Base-by-base conservation (phyloP, 2,797 vertebrate species). In the Danionella dracula region DNA sequence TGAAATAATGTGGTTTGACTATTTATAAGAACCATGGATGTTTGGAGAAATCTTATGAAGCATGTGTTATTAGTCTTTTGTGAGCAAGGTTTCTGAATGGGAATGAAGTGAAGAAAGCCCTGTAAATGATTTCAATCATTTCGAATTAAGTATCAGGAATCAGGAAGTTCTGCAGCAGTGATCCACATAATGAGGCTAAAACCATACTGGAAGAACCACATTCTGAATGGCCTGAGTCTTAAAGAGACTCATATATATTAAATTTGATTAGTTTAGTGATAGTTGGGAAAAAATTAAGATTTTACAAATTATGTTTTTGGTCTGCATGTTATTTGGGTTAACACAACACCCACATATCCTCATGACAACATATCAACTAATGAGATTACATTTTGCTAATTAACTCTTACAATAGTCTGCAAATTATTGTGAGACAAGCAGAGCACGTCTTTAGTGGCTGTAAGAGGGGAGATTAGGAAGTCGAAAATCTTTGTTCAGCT, bases 351-450 rank as follows among this genome's bases (percentile, higher is more conserved):
- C 87, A 87, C 91, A 86, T 85, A 90, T 88, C 87, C 85, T 91
- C 85, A 86, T 81, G 86, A 45, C 16, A 58, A 32, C 55, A 85
- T 85, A 89, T 92, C 85, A 85, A 82, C 79, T 94, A 93, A 93
- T 90, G 87, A 93, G 93, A 93, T 94, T 93, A 94, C 87, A 83
- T 92, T 94, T 95, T 92, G 90, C 85, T 88, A 91, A 83, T 82
- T 83, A 69, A 75, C 84, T 83, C 81, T 86, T 77, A 79, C 78
- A 88, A 87, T 86, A 90, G 89, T 88, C 84, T 85, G 19, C 34
- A 88, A 91, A 91, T 90, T 92, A 87, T 92, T 85, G 85, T 87
- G 84, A 74, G 86, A 83, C 84, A 88, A 87, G 82, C 82, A 89
- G 76, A 82, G 78, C 45, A 51, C 32, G 38, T 59, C 40, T 45